phyloP scores from a whole-genome alignment of 1,140 invertebrate species.

The Drosophila albomicans region DNA sequence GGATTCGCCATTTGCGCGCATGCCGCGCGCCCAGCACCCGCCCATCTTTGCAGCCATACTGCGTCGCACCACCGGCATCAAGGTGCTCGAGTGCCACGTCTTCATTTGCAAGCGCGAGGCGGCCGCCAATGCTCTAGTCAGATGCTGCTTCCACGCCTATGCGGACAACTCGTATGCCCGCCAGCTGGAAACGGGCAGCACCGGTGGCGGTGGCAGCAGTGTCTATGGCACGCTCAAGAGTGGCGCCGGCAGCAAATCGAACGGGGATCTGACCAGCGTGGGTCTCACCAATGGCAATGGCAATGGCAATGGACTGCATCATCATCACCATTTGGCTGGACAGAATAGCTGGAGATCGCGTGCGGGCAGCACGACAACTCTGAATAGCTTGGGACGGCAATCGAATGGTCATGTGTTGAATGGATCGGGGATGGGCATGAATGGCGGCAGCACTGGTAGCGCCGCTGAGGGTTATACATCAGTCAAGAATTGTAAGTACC shows the following conservation, averaged over 20 bases:
- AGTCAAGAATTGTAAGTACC: conserved; percentile 84
- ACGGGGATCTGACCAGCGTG: conserved; percentile 72
- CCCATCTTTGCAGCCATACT: conserved; percentile 99
- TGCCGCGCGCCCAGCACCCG: conserved; percentile 95
- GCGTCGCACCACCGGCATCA: conserved; percentile 97
- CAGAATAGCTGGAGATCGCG: conserved; percentile 86
- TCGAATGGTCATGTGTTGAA: conserved; percentile 73
- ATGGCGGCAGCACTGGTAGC: conserved; percentile 73
- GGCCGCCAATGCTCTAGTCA: conserved; percentile 96
- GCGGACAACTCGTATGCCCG: conserved; percentile 97
- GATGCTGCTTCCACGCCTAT: conserved; percentile 98
- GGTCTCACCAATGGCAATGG: conserved; percentile 67
- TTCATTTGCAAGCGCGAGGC: conserved; percentile 99
- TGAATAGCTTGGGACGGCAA: conserved; percentile 86
- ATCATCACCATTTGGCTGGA: conserved; percentile 65
- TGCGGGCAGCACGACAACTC: conserved; percentile 86
- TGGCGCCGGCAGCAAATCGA: conserved; percentile 85
- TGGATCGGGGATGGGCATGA: conserved; percentile 67
- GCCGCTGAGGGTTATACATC: conserved; percentile 83
- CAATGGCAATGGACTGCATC: conserved; percentile 37
- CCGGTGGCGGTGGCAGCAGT: conserved; percentile 66
- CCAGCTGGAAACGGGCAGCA: conserved; percentile 88
- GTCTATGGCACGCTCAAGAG: conserved; percentile 84
- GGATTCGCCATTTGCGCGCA: conserved; percentile 97
- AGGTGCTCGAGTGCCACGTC: conserved; percentile 99